Evolutionary conservation across 2,797 vertebrate genomes (phyloP), one percentile per base, ranked within the genome.

Genomic region (Gallinago stenura): DNA sequence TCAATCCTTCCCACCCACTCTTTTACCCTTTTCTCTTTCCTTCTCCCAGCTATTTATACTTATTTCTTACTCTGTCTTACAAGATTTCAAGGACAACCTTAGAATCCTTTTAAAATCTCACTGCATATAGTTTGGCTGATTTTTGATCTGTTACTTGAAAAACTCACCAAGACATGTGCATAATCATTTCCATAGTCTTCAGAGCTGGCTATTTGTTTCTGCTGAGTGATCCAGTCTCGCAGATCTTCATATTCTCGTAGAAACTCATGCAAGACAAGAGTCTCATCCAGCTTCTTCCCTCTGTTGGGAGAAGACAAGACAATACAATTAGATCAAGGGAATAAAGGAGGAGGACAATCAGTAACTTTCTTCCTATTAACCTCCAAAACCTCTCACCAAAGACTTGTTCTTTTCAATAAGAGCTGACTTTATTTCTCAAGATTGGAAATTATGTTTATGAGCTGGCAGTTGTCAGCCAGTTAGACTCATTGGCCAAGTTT

Each of bases 241-340:
- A 99, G 90, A 69, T 99, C 98, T 58, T 97, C 96, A 2, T 98
- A 98, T 92, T 99, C 99, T 31, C 97, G 97, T 62, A 95, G 95
- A 95, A 98, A 99, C 92, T 99, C 98, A 31, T 99, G 98, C n/a
- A 99, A 97, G 21, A 91, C 93, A 78, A 99, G 97, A n/a, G 98
- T 97, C 66, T 99, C 98, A 81, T 98, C 95, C 16, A 99, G 97
- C 90, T 96, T 97, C 66, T 35, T 94, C 64, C 89, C 80, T 89
- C 98, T 98, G 51, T 90, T 76, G 21, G 10, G 18, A 37, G 35
- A 30, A 85, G 31, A 75, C 12, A 77, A 87, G 50, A 66, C 5
- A 81, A 37, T 28, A 15, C 6, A 51, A 53, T 64, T 15, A 83
- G 35, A 70, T 9, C 10, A 83, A 88, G 6, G 41, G 15, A 90